phyloP scores from a whole-genome alignment of 2,888 invertebrate genomes.

The Heteromurus nitidus region DNA sequence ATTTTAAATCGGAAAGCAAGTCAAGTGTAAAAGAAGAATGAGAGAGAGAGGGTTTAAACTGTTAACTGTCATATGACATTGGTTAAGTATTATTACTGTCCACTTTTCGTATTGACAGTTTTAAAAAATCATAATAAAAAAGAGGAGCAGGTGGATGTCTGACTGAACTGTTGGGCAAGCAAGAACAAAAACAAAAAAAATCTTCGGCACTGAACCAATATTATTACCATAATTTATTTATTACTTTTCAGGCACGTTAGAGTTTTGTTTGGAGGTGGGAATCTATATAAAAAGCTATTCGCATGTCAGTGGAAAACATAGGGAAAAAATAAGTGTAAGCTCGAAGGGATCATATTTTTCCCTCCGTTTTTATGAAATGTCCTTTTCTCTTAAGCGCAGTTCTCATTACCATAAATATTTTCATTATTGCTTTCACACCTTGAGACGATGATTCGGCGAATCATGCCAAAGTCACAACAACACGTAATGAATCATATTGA shows the following conservation, averaged over 20 bases:
- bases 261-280: too few relatives aligned
- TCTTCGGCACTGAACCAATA: background rate
- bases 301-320: too few relatives aligned
- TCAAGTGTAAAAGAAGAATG: constrained; percentile 28
- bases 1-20: constrained; percentile 26
- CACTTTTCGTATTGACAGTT: constrained; percentile 27
- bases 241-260: too few relatives aligned
- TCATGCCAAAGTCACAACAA: constrained; percentile 22
- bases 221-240: too few relatives aligned
- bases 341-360: background rate
- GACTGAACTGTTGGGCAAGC: too few relatives aligned
- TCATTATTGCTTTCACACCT: constrained; percentile 41
- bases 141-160: constrained; percentile 6
- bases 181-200: too few relatives aligned
- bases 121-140: background rate
- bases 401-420: constrained; percentile 34
- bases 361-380: background rate
- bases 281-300: too few relatives aligned
- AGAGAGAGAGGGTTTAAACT: background rate
- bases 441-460: constrained; percentile 19
- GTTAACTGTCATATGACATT: too few relatives aligned
- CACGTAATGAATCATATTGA: background rate
- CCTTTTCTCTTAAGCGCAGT: background rate
- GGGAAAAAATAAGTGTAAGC: too few relatives aligned
- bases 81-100: background rate